Conservation (phyloP, 2,797 vertebrate species). For the Potorous gilbertii region DNA sequence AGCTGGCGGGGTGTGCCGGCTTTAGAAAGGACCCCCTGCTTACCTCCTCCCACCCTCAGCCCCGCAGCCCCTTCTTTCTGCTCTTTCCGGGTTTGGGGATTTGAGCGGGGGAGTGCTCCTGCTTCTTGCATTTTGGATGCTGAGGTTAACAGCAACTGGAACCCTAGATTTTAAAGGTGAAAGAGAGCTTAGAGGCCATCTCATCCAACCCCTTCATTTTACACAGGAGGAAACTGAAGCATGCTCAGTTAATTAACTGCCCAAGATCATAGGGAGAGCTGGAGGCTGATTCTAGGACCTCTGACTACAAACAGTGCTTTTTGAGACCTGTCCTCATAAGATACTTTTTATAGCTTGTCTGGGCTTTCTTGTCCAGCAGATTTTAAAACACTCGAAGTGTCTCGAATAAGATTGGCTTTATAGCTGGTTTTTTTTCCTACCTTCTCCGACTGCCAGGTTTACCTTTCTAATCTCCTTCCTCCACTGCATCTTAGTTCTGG, state of each 20-base stretch:
- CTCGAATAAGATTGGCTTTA: neutral
- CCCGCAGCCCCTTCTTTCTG: too few species aligned
- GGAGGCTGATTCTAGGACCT: neutral
- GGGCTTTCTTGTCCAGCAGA: neutral
- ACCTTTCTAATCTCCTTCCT: neutral
- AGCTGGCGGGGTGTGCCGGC: too few species aligned
- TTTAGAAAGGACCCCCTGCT: neutral
- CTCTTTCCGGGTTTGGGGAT: neutral
- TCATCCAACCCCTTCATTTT: neutral
- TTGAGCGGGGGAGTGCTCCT: neutral
- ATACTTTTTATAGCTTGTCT: neutral
- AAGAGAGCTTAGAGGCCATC: neutral
- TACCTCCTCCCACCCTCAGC: neutral
- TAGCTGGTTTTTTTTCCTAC: neutral
- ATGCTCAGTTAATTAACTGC: neutral
- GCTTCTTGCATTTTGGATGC: neutral
- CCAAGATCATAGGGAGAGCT: neutral
- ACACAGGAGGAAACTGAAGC: neutral
- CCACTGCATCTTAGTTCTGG: neutral
- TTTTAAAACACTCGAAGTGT: neutral
- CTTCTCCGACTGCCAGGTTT: neutral
- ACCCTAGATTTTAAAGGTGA: neutral
- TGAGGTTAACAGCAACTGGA: neutral
- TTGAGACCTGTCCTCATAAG: neutral
- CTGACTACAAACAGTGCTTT: neutral